A percentile compares a stretch with the other conserved stretches of the same genome.
These are phyloP conservation scores for Nasonia vitripennis DNA, from an alignment of 1,140 invertebrate genomes.

Conservation along the genomic window DNA sequence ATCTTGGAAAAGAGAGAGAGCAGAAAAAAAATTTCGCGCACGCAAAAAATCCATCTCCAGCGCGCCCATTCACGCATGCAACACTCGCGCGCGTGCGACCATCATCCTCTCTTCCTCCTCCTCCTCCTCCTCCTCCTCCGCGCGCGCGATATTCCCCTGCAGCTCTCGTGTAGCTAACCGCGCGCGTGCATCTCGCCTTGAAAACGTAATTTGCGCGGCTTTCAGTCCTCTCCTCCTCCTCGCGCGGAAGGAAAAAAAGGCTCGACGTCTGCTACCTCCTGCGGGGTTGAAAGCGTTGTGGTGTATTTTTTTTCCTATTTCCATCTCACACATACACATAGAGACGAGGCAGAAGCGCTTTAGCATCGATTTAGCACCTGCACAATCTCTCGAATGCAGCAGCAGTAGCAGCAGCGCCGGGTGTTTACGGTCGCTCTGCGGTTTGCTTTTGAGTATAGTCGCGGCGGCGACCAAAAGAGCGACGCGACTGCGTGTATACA, in stretches of 20 bases:
- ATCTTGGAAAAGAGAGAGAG: neutral
- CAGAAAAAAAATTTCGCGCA: neutral
- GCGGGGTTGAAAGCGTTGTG: too few species aligned
- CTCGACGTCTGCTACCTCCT: too few species aligned
- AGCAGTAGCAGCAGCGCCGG: neutral
- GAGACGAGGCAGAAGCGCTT: neutral
- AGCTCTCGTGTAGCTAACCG: neutral
- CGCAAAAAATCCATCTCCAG: neutral
- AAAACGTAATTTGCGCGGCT: constrained; percentile 9
- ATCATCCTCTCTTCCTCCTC: neutral
- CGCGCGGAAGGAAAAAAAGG: neutral
- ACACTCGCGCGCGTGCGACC: neutral
- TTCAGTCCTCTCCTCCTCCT: neutral
- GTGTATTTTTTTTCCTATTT: neutral
- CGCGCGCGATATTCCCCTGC: too few species aligned
- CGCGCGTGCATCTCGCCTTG: neutral
- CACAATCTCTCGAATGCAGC: neutral
- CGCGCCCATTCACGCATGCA: neutral
- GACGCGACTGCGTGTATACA: neutral
- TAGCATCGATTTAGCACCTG: constrained; percentile 3
- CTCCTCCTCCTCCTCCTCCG: too few species aligned
- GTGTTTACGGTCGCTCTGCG: neutral
- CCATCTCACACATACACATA: neutral
- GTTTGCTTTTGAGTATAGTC: neutral
- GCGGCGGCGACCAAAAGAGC: neutral